Conservation (phyloP, 2,888 invertebrate genomes). For the Formica aserva region DNA sequence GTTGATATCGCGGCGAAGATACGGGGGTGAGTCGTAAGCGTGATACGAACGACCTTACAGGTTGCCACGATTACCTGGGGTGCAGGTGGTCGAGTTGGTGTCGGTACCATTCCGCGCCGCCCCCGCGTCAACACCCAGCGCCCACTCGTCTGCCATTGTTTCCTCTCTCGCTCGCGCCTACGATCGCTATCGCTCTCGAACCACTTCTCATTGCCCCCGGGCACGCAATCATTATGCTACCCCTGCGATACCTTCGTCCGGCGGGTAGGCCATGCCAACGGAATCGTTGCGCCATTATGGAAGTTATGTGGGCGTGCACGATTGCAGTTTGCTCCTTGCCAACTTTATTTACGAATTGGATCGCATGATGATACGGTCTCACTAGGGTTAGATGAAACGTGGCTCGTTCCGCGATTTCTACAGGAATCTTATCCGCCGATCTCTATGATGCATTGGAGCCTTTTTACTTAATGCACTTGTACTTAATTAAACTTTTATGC, state of each 20-base stretch:
- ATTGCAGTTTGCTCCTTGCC: conserved; percentile 84
- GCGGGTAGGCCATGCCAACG: conserved; percentile 71
- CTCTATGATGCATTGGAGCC: conserved; percentile 6
- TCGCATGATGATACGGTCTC: conserved; percentile 74
- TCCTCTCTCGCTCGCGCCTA: conserved; percentile 54
- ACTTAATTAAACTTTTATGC: conserved; percentile 14
- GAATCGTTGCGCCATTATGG: conserved; percentile 84
- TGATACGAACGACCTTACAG: conserved; percentile 54
- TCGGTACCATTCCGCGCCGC: conserved; percentile 79
- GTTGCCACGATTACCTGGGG: conserved; percentile 58
- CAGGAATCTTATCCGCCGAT: conserved; percentile 38
- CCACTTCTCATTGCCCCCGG: conserved; percentile 80
- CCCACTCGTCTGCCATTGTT: conserved; percentile 44
- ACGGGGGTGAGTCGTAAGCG: conserved; percentile 52
- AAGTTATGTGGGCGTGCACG: conserved; percentile 84
- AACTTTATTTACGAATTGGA: conserved; percentile 84
- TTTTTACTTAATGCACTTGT: neutral
- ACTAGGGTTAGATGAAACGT: conserved; percentile 46
- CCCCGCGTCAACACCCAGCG: conserved; percentile 74
- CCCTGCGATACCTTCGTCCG: conserved; percentile 74
- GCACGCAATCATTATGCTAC: conserved; percentile 84
- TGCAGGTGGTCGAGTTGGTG: conserved; percentile 62
- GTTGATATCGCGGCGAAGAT: conserved; percentile 18
- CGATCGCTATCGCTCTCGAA: conserved; percentile 74
- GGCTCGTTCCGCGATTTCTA: conserved; percentile 23